A percentile compares a stretch with the other conserved stretches of the same genome.
Conservation (phyloP, 2,888 invertebrate species). For the Polietes domitor region DNA sequence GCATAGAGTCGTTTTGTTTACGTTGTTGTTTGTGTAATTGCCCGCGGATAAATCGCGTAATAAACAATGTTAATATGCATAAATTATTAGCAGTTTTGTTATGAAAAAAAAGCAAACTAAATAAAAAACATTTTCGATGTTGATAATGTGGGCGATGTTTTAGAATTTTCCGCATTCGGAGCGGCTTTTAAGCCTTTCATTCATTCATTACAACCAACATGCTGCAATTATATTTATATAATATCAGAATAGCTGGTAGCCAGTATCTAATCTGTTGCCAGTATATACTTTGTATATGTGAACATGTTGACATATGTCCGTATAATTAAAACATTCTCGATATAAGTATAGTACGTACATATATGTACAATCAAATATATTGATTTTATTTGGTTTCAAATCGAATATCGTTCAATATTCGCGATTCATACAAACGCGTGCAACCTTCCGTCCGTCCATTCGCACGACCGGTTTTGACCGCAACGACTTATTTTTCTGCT, state of each 20-base stretch:
- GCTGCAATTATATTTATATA: conserved; percentile 6
- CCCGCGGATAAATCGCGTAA: conserved; percentile 47
- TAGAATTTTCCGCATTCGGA: conserved; percentile 60
- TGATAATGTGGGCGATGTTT: conserved; percentile 50
- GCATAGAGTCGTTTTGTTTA: too few relatives aligned
- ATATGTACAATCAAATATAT: too few relatives aligned
- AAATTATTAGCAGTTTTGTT: conserved; percentile 45
- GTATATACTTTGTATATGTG: background rate
- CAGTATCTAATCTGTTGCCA: background rate
- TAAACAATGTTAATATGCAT: conserved; percentile 51
- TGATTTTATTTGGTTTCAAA: too few relatives aligned
- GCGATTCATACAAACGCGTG: background rate
- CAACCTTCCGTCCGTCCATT: conserved; percentile 3
- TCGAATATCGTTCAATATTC: conserved; percentile 7
- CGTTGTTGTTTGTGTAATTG: conserved; percentile 44
- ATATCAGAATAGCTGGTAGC: background rate
- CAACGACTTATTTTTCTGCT: conserved; percentile 4
- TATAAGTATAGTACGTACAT: background rate
- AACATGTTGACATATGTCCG: background rate
- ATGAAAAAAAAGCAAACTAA: background rate
- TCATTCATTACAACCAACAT: conserved; percentile 17
- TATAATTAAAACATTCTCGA: background rate
- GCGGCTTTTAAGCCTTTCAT: conserved; percentile 2
- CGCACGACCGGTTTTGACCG: conserved; percentile 8
- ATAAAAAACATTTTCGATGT: background rate